Percentiles rank a stretch among this genome's conserved stretches.
These are phyloP conservation scores for Dicyrtoma fusca DNA, from an alignment of 2,888 invertebrate genomes.

Conservation along the genomic window DNA sequence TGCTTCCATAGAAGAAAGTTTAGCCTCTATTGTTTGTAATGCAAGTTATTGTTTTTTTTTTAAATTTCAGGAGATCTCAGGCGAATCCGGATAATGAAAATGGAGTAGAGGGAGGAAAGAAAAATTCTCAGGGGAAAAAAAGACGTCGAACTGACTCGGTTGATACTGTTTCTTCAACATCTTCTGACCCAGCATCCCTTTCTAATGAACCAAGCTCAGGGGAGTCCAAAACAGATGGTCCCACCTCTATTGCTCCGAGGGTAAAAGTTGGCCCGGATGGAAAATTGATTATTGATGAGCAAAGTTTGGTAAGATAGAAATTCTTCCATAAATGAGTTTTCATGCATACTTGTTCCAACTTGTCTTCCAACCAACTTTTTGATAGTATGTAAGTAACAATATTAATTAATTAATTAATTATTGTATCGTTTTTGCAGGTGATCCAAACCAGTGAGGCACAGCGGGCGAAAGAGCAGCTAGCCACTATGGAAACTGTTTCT, in stretches of 20 bases:
- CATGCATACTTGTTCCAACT: neutral
- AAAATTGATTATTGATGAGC: slow-evolving; percentile 80
- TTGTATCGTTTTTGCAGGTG: slow-evolving; percentile 62
- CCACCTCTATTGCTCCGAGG: slow-evolving; percentile 65
- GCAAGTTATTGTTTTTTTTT: no score
- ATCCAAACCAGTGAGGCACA: slow-evolving; percentile 70
- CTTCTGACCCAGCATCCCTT: neutral
- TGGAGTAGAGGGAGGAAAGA: no score
- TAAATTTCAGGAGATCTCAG: neutral
- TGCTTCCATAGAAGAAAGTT: no score
- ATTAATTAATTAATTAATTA: slow-evolving; percentile 6
- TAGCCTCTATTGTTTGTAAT: no score
- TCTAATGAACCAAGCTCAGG: no score
- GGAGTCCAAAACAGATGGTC: slow-evolving; percentile 20
- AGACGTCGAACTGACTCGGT: slow-evolving; percentile 5
- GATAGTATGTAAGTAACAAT: neutral
- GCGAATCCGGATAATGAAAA: slow-evolving; percentile 1
- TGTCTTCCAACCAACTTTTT: no score
- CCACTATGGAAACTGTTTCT: slow-evolving; percentile 68
- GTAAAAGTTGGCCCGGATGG: slow-evolving; percentile 85
- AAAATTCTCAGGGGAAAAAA: neutral
- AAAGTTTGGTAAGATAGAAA: slow-evolving; percentile 69
- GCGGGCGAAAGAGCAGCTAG: slow-evolving; percentile 65
- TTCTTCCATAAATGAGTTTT: slow-evolving; percentile 14
- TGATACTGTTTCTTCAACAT: slow-evolving; percentile 13